Conservation (phyloP, 1,140 invertebrate genomes). For the Trissolcus basalis region DNA sequence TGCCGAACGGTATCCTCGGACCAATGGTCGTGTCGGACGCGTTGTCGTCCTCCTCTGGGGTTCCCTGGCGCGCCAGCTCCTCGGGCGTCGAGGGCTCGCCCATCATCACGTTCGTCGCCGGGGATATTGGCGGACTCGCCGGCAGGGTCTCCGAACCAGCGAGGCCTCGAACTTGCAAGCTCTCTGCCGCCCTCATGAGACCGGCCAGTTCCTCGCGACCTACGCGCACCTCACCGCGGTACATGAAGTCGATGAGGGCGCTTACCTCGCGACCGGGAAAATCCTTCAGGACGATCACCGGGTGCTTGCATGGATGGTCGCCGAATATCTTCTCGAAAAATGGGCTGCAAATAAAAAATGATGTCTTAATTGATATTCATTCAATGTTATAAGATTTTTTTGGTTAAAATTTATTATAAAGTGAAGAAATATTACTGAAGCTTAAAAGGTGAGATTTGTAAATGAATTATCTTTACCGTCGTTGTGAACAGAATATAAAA, state of each 20-base stretch:
- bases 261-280: slow-evolving; percentile 90
- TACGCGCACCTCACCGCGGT: slow-evolving; percentile 91
- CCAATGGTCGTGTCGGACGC: slow-evolving; percentile 55
- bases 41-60: slow-evolving; percentile 77
- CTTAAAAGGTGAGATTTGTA: too few relatives aligned
- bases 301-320: slow-evolving; percentile 94
- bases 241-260: slow-evolving; percentile 94
- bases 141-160: slow-evolving; percentile 81
- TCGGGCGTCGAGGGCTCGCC: slow-evolving; percentile 80
- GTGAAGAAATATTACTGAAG: too few relatives aligned
- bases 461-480: too few relatives aligned
- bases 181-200: slow-evolving; percentile 90
- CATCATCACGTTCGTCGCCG: slow-evolving; percentile 75
- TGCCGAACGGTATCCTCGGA: slow-evolving; percentile 9
- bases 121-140: slow-evolving; percentile 75
- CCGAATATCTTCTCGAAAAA: slow-evolving; percentile 92
- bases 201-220: slow-evolving; percentile 87
- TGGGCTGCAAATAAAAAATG: slow-evolving; percentile 79
- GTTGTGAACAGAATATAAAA: too few relatives aligned
- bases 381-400: too few relatives aligned
- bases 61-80: slow-evolving; percentile 66
- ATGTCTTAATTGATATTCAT: not conserved
- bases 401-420: too few relatives aligned
- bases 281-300: slow-evolving; percentile 93
- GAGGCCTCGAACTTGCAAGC: slow-evolving; percentile 87